Evolutionary conservation across 1,140 invertebrate species (phyloP).

Genomic region (Bombus affinis): DNA sequence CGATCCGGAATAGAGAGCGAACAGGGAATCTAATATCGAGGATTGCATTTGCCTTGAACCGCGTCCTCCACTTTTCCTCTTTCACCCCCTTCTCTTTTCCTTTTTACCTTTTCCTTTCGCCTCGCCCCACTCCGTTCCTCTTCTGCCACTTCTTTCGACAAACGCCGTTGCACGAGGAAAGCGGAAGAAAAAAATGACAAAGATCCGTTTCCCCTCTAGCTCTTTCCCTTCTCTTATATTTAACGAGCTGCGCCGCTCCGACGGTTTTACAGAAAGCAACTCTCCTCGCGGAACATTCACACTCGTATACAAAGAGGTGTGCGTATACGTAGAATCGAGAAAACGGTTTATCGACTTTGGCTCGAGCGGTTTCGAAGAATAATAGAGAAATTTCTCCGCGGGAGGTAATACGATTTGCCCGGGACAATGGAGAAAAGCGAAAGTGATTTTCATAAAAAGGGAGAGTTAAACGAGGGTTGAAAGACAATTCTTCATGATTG

Average conservation of each 20-base stretch:
- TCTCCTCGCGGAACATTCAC: not conserved
- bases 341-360: constrained; percentile 1
- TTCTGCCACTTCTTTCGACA: not conserved
- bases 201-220: not conserved
- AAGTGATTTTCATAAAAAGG: constrained; percentile 24
- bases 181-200: constrained; percentile 30
- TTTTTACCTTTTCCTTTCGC: not conserved
- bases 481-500: not conserved
- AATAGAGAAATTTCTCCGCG: constrained; percentile 32
- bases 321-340: not conserved
- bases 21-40: constrained; percentile 66
- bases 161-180: not conserved
- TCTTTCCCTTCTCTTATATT: not conserved
- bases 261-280: not conserved
- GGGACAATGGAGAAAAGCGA: constrained; percentile 27
- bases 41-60: constrained; percentile 64
- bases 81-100: not conserved
- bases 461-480: not conserved
- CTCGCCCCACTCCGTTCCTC: too few relatives aligned
- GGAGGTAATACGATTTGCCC: constrained; percentile 2
- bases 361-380: constrained; percentile 4
- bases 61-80: constrained; percentile 2
- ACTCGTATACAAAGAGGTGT: not conserved
- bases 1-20: constrained; percentile 45
- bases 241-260: constrained; percentile 6